Evolutionary conservation across 1,140 invertebrate species (phyloP).

Genomic region (Brachionus rotundiformis): DNA sequence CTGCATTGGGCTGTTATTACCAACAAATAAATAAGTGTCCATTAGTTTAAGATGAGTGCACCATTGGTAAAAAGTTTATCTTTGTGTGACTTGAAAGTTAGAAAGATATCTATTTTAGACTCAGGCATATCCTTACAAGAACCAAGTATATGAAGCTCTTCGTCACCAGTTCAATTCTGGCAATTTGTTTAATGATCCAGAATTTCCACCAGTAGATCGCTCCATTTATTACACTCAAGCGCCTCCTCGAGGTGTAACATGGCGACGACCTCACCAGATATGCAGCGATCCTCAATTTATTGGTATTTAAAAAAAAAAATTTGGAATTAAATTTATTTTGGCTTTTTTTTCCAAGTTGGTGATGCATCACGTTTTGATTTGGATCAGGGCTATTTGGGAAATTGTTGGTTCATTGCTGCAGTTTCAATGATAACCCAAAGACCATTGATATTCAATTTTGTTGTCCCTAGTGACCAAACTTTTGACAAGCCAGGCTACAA

Average conservation of each 20-base stretch:
- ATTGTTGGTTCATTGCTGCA: conserved; percentile 72
- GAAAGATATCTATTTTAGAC: not conserved
- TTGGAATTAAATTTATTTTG: too few species aligned
- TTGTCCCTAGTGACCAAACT: conserved; percentile 72
- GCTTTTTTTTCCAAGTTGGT: conserved; percentile 29
- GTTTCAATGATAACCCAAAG: conserved; percentile 72
- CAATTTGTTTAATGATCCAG: conserved; percentile 48
- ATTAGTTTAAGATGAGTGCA: not conserved
- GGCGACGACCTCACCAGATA: conserved; percentile 37
- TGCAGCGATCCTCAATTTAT: conserved; percentile 32
- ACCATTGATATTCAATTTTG: conserved; percentile 70
- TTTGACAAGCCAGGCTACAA: conserved; percentile 67
- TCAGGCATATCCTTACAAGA: conserved; percentile 51
- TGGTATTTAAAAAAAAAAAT: not conserved
- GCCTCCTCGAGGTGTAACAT: not conserved
- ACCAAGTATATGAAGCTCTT: conserved; percentile 44
- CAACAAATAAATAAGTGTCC: not conserved
- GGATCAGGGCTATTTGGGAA: conserved; percentile 65
- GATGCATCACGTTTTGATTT: conserved; percentile 47
- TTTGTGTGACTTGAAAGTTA: not conserved
- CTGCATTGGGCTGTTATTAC: too few species aligned
- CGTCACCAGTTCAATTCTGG: conserved; percentile 3
- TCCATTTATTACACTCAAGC: conserved; percentile 49
- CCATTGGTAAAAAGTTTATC: not conserved
- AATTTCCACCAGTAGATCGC: conserved; percentile 28